Base-by-base conservation (phyloP, 2,888 invertebrate genomes). In the Galerucella pusilla region DNA sequence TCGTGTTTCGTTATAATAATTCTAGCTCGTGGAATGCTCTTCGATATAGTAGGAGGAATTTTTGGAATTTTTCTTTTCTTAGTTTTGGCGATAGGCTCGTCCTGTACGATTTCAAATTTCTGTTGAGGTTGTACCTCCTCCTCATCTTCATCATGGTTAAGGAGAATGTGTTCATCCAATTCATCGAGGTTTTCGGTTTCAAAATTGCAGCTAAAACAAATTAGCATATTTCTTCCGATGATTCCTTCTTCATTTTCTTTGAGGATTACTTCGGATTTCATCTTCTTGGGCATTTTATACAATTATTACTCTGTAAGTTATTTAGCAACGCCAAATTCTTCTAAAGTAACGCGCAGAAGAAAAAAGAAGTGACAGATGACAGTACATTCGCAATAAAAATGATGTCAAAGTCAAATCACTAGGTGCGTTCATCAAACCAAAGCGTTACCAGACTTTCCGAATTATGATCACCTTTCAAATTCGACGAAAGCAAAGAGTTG, bases 121-220 rank as follows among this genome's bases (percentile, higher is more conserved):
- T 75, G 54, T 10, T 73, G 59, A 10, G 72, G 46, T 11, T 57
- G 25, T 6, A 63, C 57, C 42, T 78, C 76, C 42, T 60, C 71
- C 65, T 73, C 73, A 3, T 70, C 71, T 25, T 69, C 77, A 46
- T 80, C 80, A 60, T 81, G 81, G 52, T 59, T 77, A 16, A 78
- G 57, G 35, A 81, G 68, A 46, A 76, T 79, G 60, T 81, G 81
- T 10, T 79, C 79, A 46, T 81, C 81, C 57, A 81, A 75, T 52
- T 79, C 79, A 71, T 81, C 81, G 42, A 80, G 74, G 64, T 77
- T 78, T 28, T 71, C 68, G 7, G 78, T 78, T 74, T 76, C 72
- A 65, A 75, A 81, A 20, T 78, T 70, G 45, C 81, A 81, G 61
- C 77, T 74, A 68, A 78, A 76, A 71, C 80, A 80, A n/a, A 68